Percentiles rank a stretch among this genome's conserved stretches.
phyloP scores from a whole-genome alignment of 2,797 vertebrate species.

The Jordanella pulchra region DNA sequence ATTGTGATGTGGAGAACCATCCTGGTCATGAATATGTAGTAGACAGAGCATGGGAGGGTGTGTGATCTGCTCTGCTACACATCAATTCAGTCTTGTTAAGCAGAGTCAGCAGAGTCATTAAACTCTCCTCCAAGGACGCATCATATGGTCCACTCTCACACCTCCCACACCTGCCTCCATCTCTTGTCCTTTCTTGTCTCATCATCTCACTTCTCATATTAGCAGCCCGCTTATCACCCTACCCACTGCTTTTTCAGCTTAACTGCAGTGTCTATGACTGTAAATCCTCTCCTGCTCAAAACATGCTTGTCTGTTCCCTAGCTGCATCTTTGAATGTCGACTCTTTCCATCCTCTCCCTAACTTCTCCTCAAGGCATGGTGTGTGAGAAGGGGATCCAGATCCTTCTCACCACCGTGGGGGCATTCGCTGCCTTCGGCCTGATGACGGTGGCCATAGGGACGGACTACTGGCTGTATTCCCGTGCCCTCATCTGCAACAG shows the following conservation, averaged over 20 bases:
- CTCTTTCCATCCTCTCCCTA: conserved; percentile 13
- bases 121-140: conserved; percentile 74
- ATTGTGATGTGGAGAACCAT: conserved; percentile 45
- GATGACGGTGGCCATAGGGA: conserved; percentile 96
- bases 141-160: conserved; percentile 49
- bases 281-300: background rate
- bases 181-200: conserved; percentile 24
- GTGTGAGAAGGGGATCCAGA: conserved; percentile 94
- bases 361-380: conserved; percentile 81
- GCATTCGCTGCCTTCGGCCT: conserved; percentile 94
- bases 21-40: conserved; percentile 75
- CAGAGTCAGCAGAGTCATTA: conserved; percentile 72
- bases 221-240: conserved; percentile 39
- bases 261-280: conserved; percentile 5
- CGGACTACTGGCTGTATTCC: conserved; percentile 96
- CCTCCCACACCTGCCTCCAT: conserved; percentile 49
- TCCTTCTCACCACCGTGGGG: conserved; percentile 92
- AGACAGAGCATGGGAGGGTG: conserved; percentile 52
- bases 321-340: background rate
- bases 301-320: background rate
- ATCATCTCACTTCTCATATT: conserved; percentile 20
- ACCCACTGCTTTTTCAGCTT: conserved; percentile 31
- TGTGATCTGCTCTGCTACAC: conserved; percentile 70
- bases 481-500: conserved; percentile 93
- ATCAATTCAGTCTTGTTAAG: conserved; percentile 76